Evolutionary conservation across 2,888 invertebrate species (phyloP).

Genomic region (Itoplectis maculator): DNA sequence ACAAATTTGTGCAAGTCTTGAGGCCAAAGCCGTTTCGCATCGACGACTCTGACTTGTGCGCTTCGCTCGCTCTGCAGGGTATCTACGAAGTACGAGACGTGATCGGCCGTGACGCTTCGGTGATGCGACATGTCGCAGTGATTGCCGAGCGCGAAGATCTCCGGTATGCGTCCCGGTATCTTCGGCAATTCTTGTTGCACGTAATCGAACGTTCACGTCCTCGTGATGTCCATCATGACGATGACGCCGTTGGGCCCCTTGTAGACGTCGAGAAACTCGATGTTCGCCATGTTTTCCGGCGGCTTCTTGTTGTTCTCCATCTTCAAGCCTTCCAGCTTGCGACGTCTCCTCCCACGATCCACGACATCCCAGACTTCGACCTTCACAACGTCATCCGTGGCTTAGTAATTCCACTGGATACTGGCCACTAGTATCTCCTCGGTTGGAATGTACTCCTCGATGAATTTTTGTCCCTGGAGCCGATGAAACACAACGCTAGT

Average conservation of each 20-base stretch:
- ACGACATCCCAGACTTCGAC: conserved; percentile 99
- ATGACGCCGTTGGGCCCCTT: no score
- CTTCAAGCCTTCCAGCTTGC: no score
- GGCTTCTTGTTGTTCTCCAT: conserved; percentile 88
- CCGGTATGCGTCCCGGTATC: conserved; percentile 92
- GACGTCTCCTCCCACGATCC: no score
- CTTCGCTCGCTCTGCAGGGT: no score
- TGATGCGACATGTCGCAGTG: conserved; percentile 99
- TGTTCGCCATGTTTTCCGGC: conserved; percentile 85
- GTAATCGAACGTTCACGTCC: conserved; percentile 98
- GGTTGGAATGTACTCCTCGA: conserved; percentile 96
- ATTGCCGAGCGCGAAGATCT: conserved; percentile 96
- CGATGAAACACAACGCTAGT: conserved; percentile 95
- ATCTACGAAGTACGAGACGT: no score
- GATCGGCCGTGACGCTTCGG: no score
- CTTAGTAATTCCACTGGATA: conserved; percentile 98
- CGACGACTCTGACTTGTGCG: conserved; percentile 96
- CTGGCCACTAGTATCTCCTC: conserved; percentile 98
- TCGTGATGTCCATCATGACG: conserved; percentile 97
- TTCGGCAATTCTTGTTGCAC: conserved; percentile 94
- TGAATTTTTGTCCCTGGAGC: conserved; percentile 95
- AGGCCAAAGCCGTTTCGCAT: conserved; percentile 98
- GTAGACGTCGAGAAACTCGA: conserved; percentile 96
- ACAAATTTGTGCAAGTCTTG: conserved; percentile 96
- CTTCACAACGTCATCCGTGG: conserved; percentile 98